These are phyloP conservation scores for Eremophila alpestris DNA, from an alignment of 2,797 vertebrate species.

Conservation along the genomic window DNA sequence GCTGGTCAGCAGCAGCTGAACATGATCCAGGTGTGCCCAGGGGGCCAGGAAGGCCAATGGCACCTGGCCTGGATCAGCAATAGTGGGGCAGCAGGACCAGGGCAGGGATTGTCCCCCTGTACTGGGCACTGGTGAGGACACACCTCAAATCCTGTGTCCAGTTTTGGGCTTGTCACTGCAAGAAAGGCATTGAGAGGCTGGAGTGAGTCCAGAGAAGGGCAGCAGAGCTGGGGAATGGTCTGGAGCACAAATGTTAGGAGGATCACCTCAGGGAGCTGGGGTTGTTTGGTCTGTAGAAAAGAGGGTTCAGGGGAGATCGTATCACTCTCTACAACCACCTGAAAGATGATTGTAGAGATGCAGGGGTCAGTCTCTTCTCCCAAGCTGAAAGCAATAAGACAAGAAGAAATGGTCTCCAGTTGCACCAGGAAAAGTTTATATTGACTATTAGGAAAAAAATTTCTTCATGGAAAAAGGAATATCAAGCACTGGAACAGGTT, in stretches of 20 bases:
- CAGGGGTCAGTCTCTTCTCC: fast-evolving
- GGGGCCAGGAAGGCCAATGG: neutral
- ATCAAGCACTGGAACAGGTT: neutral
- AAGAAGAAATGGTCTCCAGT: neutral
- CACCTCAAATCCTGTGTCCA: neutral
- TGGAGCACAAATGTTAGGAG: neutral
- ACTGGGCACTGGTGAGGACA: fast-evolving
- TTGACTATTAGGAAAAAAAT: neutral
- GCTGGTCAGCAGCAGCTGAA: neutral
- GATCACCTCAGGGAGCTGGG: neutral
- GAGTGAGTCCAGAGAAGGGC: fast-evolving
- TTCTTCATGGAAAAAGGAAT: neutral
- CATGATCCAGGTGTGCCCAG: neutral
- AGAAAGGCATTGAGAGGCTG: neutral
- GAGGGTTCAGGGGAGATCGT: fast-evolving
- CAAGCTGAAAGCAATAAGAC: neutral
- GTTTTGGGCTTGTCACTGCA: neutral
- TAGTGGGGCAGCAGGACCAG: neutral
- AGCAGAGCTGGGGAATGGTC: neutral
- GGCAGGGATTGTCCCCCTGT: neutral
- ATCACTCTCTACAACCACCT: neutral
- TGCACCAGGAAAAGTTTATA: neutral
- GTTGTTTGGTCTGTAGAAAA: neutral
- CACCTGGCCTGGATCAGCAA: neutral
- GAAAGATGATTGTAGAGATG: neutral